phyloP scores from a whole-genome alignment of 2,888 invertebrate species.

The Podabrus alpinus region DNA sequence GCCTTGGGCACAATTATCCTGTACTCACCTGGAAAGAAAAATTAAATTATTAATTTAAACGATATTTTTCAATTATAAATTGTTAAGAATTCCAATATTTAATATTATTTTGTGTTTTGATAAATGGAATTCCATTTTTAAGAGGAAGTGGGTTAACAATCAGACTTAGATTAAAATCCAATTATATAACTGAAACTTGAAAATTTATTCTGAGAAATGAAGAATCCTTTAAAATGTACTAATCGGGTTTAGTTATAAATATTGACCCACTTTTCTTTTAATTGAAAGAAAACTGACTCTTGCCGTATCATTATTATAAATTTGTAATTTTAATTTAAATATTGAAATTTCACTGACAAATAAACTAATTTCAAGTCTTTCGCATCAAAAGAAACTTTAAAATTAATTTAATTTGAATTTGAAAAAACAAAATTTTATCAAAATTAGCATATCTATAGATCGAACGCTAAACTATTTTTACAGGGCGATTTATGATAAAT shows the following conservation, averaged over 20 bases:
- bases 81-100: conserved; percentile 4
- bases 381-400: background rate
- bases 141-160: conserved; percentile 18
- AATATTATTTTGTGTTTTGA: conserved; percentile 11
- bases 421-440: background rate
- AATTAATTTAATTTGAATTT: background rate
- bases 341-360: background rate
- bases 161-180: conserved; percentile 23
- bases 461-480: background rate
- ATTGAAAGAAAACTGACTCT: background rate
- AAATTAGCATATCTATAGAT: background rate
- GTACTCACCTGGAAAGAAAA: background rate
- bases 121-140: conserved; percentile 13
- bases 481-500: background rate
- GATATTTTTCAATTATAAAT: background rate
- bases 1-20: too few relatives aligned
- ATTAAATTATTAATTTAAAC: background rate
- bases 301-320: background rate
- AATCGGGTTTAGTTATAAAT: conserved; percentile 13
- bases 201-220: conserved; percentile 14
- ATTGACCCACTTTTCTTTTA: conserved; percentile 8
- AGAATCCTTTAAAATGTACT: conserved; percentile 12
- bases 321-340: conserved; percentile 1
- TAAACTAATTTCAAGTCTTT: background rate
- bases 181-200: conserved; percentile 23